Evolutionary conservation across 2,888 invertebrate genomes (phyloP).

Genomic region (Patella depressa): DNA sequence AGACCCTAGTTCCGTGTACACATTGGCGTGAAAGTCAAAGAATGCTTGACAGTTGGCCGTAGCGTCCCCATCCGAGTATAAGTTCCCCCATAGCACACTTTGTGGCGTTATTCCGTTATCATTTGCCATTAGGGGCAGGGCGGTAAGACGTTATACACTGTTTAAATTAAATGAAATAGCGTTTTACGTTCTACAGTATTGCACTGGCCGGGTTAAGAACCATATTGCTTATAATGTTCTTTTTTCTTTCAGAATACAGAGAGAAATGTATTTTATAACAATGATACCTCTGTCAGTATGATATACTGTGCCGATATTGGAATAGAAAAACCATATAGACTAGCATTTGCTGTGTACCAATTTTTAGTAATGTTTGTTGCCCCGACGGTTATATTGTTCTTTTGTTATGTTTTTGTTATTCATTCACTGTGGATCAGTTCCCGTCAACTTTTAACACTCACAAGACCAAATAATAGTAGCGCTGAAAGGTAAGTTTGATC

Average conservation of each 20-base stretch:
- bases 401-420: slow-evolving; percentile 72
- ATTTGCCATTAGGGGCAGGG: no score
- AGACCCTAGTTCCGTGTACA: no score
- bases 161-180: no score
- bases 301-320: slow-evolving; percentile 52
- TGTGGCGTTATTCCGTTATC: no score
- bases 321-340: slow-evolving; percentile 41
- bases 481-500: slow-evolving; percentile 26
- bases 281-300: slow-evolving; percentile 49
- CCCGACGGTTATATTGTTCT: slow-evolving; percentile 69
- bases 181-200: no score
- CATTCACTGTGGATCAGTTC: slow-evolving; percentile 72
- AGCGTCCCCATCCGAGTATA: no score
- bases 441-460: slow-evolving; percentile 67
- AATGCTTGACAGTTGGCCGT: no score
- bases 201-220: no score
- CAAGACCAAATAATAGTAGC: slow-evolving; percentile 30
- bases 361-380: slow-evolving; percentile 69
- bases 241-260: slow-evolving; percentile 52
- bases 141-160: no score
- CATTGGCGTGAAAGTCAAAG: no score
- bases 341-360: slow-evolving; percentile 69
- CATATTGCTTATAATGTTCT: neutral
- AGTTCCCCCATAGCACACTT: no score
- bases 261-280: slow-evolving; percentile 51